phyloP scores from a whole-genome alignment of 1,140 invertebrate genomes.

The Drosophila pseudoobscura region DNA sequence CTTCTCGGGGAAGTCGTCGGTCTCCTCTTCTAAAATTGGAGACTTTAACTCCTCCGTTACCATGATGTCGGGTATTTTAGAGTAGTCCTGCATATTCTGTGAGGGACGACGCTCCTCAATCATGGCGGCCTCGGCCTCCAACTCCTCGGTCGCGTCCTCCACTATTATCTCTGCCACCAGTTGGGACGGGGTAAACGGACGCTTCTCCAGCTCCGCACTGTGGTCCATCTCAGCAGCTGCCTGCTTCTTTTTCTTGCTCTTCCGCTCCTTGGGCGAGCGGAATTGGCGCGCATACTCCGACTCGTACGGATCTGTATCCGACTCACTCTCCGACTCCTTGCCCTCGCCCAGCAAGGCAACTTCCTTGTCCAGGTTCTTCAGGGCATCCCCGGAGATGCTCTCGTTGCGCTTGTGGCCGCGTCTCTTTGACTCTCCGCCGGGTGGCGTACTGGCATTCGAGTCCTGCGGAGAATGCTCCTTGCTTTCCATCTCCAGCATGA shows the following conservation, averaged over 20 bases:
- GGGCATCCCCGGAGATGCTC: conserved; percentile 82
- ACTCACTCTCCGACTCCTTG: conserved; percentile 80
- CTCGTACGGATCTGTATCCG: conserved; percentile 82
- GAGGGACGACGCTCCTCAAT: conserved; percentile 82
- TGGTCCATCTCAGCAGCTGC: conserved; percentile 79
- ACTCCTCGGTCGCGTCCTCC: conserved; percentile 85
- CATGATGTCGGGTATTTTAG: conserved; percentile 87
- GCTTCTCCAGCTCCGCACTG: conserved; percentile 72
- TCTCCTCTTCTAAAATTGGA: conserved; percentile 67
- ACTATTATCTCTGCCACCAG: conserved; percentile 84
- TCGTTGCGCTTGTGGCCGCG: conserved; percentile 85
- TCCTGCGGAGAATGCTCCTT: conserved; percentile 84
- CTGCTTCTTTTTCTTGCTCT: conserved; percentile 76
- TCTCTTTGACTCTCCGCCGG: conserved; percentile 85
- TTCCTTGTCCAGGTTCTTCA: conserved; percentile 73
- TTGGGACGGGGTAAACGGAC: conserved; percentile 80
- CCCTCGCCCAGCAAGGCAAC: conserved; percentile 57
- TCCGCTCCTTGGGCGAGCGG: conserved; percentile 72
- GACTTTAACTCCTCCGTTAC: conserved; percentile 86
- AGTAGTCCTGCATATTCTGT: conserved; percentile 83
- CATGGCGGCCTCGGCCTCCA: conserved; percentile 83
- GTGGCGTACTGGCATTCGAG: conserved; percentile 81
- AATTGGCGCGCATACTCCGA: conserved; percentile 82
- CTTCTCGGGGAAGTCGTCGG: conserved; percentile 71
- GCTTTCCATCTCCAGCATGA: conserved; percentile 77